These are phyloP conservation scores for Ceratina japonica DNA, from an alignment of 1,140 invertebrate genomes.

Conservation along the genomic window DNA sequence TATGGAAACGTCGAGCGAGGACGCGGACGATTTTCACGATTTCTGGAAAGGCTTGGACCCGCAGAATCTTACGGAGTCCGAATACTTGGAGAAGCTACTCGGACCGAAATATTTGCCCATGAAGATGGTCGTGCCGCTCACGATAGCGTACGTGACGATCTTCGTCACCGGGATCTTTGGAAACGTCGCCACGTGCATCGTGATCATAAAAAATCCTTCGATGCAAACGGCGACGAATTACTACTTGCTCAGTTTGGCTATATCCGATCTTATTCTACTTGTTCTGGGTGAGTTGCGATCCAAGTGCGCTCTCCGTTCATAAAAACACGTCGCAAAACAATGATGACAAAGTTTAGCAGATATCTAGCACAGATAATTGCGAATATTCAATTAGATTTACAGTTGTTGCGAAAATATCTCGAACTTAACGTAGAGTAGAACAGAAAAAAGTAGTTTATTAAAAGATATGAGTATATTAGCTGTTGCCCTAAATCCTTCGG, in stretches of 20 bases:
- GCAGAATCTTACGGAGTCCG: constrained; percentile 69
- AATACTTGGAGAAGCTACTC: constrained; percentile 72
- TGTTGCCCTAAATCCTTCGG: too few species aligned
- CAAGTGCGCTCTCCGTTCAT: neutral
- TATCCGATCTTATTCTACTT: constrained; percentile 88
- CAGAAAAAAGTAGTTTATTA: too few species aligned
- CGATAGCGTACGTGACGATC: constrained; percentile 87
- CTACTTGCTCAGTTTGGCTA: constrained; percentile 93
- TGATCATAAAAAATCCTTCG: constrained; percentile 90
- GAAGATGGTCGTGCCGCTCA: constrained; percentile 82
- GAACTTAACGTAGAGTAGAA: too few species aligned
- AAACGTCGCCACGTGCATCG: constrained; percentile 92
- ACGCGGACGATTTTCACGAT: constrained; percentile 19
- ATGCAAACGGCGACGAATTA: constrained; percentile 95
- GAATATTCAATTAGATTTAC: neutral
- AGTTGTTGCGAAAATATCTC: neutral
- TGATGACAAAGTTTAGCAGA: neutral
- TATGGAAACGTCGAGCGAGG: constrained; percentile 34
- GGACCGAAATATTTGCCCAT: constrained; percentile 77
- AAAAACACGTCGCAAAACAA: neutral
- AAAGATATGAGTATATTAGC: too few species aligned
- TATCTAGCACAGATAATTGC: constrained; percentile 8
- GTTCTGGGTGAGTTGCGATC: constrained; percentile 82
- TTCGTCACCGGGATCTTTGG: constrained; percentile 93
- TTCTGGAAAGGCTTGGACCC: constrained; percentile 54